Conservation (phyloP, 2,888 invertebrate species). For the Toxonevra muliebris region DNA sequence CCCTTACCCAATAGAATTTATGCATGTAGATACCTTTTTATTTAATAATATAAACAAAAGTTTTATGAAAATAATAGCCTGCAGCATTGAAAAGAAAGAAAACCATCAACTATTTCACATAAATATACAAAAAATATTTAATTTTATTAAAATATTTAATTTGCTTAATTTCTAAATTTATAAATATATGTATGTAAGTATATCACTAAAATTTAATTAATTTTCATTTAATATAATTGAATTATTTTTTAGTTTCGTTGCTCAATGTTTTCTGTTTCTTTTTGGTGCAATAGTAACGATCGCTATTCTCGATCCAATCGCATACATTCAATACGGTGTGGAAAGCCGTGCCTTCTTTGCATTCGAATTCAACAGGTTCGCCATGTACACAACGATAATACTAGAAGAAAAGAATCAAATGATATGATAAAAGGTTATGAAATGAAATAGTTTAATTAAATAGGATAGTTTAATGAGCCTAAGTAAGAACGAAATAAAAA, state of each 20-base stretch:
- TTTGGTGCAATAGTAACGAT: constrained; percentile 67
- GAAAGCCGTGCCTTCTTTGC: constrained; percentile 79
- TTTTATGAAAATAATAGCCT: not conserved
- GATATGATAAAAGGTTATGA: not conserved
- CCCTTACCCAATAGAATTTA: no score
- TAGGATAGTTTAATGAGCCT: not conserved
- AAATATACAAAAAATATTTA: no score
- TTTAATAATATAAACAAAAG: not conserved
- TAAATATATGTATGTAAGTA: not conserved
- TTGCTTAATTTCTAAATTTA: not conserved
- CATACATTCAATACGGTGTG: constrained; percentile 76
- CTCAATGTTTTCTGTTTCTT: constrained; percentile 43
- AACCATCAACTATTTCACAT: not conserved
- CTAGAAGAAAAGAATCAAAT: constrained; percentile 64
- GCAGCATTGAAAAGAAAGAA: not conserved
- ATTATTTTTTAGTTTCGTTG: constrained; percentile 44
- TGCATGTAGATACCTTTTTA: not conserved
- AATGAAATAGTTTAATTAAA: not conserved
- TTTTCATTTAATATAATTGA: constrained; percentile 4
- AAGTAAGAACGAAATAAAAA: no score
- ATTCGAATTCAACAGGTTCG: constrained; percentile 76
- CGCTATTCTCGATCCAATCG: constrained; percentile 81
- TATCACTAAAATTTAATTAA: not conserved
- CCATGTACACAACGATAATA: constrained; percentile 89
- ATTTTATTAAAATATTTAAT: not conserved